Percentiles rank a stretch among this genome's conserved stretches.
Evolutionary conservation across 2,888 invertebrate genomes (phyloP).

Genomic region (Ochropleura plecta): DNA sequence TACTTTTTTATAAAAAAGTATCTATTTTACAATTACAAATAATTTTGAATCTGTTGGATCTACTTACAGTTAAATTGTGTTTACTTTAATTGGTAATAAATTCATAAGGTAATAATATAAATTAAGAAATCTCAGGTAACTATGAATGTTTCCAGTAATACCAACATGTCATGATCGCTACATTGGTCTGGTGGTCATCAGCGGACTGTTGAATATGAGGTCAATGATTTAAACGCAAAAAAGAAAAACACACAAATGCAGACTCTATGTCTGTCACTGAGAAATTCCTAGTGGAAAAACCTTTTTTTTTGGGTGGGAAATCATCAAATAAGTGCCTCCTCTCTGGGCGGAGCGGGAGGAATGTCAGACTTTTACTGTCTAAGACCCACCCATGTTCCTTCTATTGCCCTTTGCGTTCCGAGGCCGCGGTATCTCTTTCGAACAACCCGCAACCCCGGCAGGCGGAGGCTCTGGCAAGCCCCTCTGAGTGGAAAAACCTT

Average conservation of each 20-base stretch:
- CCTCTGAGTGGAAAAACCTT: too few relatives aligned
- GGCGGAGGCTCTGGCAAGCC: too few relatives aligned
- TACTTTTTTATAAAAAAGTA: not conserved
- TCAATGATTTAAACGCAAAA: not conserved
- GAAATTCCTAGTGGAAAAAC: not conserved
- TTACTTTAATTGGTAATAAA: not conserved
- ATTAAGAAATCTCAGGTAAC: too few relatives aligned
- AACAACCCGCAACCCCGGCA: too few relatives aligned
- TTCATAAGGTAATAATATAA: not conserved
- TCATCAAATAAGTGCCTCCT: too few relatives aligned
- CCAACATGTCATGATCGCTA: not conserved
- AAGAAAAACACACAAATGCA: not conserved
- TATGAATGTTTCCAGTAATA: too few relatives aligned
- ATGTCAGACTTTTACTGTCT: too few relatives aligned
- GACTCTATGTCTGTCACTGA: not conserved
- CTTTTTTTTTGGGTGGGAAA: too few relatives aligned
- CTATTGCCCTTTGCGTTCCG: too few relatives aligned
- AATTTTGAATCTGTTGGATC: not conserved
- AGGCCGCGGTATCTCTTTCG: too few relatives aligned
- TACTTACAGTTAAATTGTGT: not conserved
- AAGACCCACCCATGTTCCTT: too few relatives aligned
- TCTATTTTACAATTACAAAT: constrained; percentile 16
- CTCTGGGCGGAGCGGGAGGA: too few relatives aligned
- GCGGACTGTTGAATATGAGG: not conserved
- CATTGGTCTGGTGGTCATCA: not conserved